Evolutionary conservation across 2,113 vertebrate genomes (phyloP).

Genomic region (Leiothrix lutea): DNA sequence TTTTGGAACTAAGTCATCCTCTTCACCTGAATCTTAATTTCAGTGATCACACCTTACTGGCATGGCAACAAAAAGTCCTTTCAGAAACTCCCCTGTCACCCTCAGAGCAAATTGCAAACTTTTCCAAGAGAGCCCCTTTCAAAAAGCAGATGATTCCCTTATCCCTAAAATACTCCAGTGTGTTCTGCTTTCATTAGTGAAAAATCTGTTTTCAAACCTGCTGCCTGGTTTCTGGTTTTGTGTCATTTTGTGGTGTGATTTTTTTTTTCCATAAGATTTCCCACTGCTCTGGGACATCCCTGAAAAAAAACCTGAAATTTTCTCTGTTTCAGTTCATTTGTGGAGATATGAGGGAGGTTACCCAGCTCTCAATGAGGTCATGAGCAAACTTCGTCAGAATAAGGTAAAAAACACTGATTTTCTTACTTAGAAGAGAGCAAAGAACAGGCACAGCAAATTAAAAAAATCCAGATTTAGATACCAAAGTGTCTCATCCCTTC

Average conservation of each 20-base stretch:
- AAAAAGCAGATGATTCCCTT: background rate
- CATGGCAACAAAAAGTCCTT: background rate
- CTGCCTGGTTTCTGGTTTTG: background rate
- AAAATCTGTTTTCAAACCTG: background rate
- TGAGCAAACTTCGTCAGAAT: constrained; percentile 93
- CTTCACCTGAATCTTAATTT: background rate
- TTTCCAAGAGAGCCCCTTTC: background rate
- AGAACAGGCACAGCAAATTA: background rate
- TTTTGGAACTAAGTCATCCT: background rate
- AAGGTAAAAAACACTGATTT: constrained; percentile 76
- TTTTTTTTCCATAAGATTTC: background rate
- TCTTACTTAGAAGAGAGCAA: background rate
- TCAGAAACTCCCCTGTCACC: background rate
- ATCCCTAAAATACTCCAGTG: background rate
- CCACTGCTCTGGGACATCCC: background rate
- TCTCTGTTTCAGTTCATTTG: constrained; percentile 89
- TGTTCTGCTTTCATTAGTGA: background rate
- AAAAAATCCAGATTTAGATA: background rate
- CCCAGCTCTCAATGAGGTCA: constrained; percentile 97
- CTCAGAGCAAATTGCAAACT: background rate
- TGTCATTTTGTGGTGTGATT: background rate
- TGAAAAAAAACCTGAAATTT: background rate
- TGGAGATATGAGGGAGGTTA: constrained; percentile 98
- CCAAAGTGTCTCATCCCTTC: background rate
- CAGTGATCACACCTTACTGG: background rate